Base-by-base conservation (phyloP, 1,140 invertebrate species). In the Neotoxoptera formosana region DNA sequence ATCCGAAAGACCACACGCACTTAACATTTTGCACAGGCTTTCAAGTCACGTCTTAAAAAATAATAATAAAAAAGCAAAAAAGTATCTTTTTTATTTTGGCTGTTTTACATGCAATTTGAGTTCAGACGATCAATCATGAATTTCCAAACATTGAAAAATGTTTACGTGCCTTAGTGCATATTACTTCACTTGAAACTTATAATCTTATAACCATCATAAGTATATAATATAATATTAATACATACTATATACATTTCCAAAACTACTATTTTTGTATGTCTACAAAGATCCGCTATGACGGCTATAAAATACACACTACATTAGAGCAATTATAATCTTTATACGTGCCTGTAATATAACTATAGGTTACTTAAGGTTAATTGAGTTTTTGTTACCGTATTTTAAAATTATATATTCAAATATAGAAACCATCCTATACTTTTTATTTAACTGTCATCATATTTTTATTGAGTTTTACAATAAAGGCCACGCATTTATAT, bases 71-170 rank as follows among this genome's bases (percentile, higher is more conserved):
- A 45, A 2, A 86, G 47, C 2, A 84, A 84, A 45, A 84, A 84
- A 34, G 8, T 21, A 51, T 87, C 45, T 17, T 34, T 34, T 87
- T 36, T 9, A 89, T 56, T 41, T 89, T 56, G 34, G 34, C n/a
- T 89, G 51, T 89, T 89, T 89, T 89, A 56, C 51, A 89, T 89
- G 36, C 88, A 21, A 56, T 53, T 34, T 47, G 88, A 56, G 51
- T 89, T 89, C 47, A 53, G 23, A 89, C 34, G n/a, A 89, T 89
- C 51, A 47, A 56, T 41, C 34, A 25, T 89, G 51, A 89, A 89
- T 89, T 89, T 56, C 88, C 51, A 89, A 89, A 56, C 51, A 56
- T 89, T 14, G 11, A 6, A 21, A 17, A 41, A 51, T n/a, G 48
- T 88, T n/a, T 45, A 84, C 76, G 36, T 45, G 83, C 34, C 23